Conservation (phyloP, 1,140 invertebrate genomes). For the Medauroidea extradentata region DNA sequence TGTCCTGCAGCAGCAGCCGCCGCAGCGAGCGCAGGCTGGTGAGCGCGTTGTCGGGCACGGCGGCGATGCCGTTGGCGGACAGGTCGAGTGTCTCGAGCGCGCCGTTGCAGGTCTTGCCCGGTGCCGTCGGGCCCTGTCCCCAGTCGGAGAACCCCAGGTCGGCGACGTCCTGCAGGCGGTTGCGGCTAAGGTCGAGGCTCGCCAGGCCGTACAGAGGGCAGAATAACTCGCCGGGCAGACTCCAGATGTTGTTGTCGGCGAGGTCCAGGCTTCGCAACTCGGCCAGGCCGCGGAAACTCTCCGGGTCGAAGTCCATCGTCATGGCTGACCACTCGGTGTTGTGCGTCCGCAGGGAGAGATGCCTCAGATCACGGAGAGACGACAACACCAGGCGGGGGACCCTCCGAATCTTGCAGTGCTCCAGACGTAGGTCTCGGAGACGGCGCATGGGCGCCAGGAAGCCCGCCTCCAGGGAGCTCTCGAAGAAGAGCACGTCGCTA, state of each 20-base stretch:
- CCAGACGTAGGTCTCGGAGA: conserved; percentile 64
- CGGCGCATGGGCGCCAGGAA: conserved; percentile 62
- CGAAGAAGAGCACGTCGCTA: conserved; percentile 74
- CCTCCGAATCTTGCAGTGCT: conserved; percentile 73
- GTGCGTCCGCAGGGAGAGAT: conserved; percentile 64
- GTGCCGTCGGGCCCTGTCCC: conserved; percentile 43
- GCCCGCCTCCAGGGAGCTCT: conserved; percentile 63
- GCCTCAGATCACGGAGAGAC: conserved; percentile 59
- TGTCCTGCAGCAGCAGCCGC: conserved; percentile 64
- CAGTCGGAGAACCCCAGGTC: conserved; percentile 66
- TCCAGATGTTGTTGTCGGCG: conserved; percentile 76
- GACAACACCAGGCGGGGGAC: conserved; percentile 64
- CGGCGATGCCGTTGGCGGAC: conserved; percentile 66
- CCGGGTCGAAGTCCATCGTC: conserved; percentile 66
- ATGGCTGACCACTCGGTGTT: conserved; percentile 78
- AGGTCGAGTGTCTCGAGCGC: conserved; percentile 66
- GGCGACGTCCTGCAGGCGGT: conserved; percentile 70
- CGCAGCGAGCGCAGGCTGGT: conserved; percentile 60
- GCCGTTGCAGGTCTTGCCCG: conserved; percentile 55
- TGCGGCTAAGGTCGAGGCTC: conserved; percentile 68
- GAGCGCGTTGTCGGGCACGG: conserved; percentile 62
- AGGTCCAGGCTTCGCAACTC: conserved; percentile 67
- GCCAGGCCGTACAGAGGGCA: conserved; percentile 66
- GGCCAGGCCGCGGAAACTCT: conserved; percentile 62
- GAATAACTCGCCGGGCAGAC: conserved; percentile 64